Evolutionary conservation across 2,888 invertebrate species (phyloP).

Genomic region (Plagodis pulveraria): DNA sequence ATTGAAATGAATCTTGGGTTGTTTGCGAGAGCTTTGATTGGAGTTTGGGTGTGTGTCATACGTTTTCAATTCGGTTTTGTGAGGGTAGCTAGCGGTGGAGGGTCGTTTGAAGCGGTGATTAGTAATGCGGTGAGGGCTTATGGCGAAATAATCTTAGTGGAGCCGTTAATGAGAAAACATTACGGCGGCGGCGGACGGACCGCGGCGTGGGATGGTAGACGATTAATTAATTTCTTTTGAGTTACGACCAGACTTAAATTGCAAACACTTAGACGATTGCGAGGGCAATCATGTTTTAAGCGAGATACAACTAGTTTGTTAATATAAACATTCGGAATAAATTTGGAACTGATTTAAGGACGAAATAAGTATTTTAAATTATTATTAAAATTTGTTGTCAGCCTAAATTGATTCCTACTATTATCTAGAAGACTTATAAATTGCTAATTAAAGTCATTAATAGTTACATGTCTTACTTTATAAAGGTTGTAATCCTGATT

Average conservation of each 20-base stretch:
- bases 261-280: constrained; percentile 6
- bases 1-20: constrained; percentile 57
- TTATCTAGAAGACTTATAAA: no score
- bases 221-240: constrained; percentile 63
- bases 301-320: constrained; percentile 7
- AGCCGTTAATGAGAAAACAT: constrained; percentile 74
- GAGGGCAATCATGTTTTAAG: constrained; percentile 25
- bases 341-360: no score
- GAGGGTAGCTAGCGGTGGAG: constrained; percentile 46
- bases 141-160: constrained; percentile 72
- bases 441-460: no score
- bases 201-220: constrained; percentile 47
- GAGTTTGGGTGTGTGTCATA: constrained; percentile 45
- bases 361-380: no score
- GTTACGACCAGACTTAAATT: constrained; percentile 31
- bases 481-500: no score
- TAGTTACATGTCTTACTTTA: no score
- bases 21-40: constrained; percentile 51
- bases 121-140: constrained; percentile 67
- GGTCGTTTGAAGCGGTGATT: constrained; percentile 73
- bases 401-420: no score
- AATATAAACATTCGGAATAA: no score
- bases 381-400: no score
- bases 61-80: constrained; percentile 66
- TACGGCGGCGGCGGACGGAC: constrained; percentile 45